A percentile compares a stretch with the other conserved stretches of the same genome.
Evolutionary conservation across 1,140 invertebrate species (phyloP).

Genomic region (Tribolium madens): DNA sequence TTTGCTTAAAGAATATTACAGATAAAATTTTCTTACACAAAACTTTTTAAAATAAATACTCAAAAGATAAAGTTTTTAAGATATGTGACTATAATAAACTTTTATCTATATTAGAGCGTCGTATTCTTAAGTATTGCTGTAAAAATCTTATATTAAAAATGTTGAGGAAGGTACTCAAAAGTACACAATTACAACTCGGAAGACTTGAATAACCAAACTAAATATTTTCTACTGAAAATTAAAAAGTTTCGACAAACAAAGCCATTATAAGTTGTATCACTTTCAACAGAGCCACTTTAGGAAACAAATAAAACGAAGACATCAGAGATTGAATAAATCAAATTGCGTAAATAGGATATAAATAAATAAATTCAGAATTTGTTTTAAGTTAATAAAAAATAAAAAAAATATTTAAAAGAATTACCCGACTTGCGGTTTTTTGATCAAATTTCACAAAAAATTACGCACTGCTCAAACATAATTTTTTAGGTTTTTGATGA

Average conservation of each 20-base stretch:
- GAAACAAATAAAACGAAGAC: not conserved
- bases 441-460: not conserved
- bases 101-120: slow-evolving; percentile 6
- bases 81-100: slow-evolving; percentile 2
- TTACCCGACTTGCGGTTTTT: not conserved
- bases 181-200: not conserved
- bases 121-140: not conserved
- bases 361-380: no score
- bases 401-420: not conserved
- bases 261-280: not conserved
- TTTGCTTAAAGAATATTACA: not conserved
- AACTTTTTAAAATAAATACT: slow-evolving; percentile 23
- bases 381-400: not conserved
- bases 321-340: not conserved
- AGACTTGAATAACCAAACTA: not conserved
- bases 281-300: not conserved
- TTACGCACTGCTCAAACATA: not conserved
- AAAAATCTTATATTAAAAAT: not conserved
- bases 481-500: not conserved
- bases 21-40: not conserved
- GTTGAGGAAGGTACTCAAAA: not conserved
- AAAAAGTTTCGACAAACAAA: not conserved
- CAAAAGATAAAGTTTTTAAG: slow-evolving; percentile 21
- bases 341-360: not conserved
- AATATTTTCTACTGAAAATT: not conserved